These are phyloP conservation scores for Propithecus coquereli DNA, from an alignment of 2,113 vertebrate genomes.

Conservation along the genomic window DNA sequence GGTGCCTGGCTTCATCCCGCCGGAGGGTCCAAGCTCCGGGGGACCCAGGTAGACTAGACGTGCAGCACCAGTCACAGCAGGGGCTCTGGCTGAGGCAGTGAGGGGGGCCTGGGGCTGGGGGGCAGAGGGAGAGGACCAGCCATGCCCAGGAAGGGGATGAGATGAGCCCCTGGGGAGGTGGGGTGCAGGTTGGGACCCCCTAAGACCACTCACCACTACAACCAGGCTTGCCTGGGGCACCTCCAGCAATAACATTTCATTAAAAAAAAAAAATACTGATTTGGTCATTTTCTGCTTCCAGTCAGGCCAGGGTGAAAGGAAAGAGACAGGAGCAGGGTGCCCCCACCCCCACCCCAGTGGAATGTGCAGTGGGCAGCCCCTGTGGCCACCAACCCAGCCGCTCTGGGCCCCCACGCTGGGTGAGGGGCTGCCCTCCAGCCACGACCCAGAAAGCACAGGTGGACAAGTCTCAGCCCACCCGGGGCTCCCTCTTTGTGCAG, in stretches of 20 bases:
- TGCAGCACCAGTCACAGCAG: slow-evolving; percentile 79
- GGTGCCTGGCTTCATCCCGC: not conserved
- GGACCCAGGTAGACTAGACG: not conserved
- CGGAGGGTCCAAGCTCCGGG: slow-evolving; percentile 25
- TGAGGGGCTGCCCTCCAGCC: not conserved
- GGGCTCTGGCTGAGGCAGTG: slow-evolving; percentile 1
- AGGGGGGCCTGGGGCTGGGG: not conserved
- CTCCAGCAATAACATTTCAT: slow-evolving; percentile 17
- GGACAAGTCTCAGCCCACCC: not conserved
- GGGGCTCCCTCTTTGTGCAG: not conserved
- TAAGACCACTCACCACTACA: slow-evolving; percentile 66
- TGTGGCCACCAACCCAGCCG: not conserved
- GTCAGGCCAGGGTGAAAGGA: slow-evolving; percentile 58
- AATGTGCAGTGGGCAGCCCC: not conserved
- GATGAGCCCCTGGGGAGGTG: not conserved
- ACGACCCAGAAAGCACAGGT: not conserved
- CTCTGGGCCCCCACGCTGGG: not conserved
- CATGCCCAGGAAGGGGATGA: not conserved
- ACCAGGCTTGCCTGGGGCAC: slow-evolving; percentile 66
- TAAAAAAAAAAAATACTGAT: slow-evolving; percentile 82
- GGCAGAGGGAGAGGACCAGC: not conserved
- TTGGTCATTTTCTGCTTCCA: slow-evolving; percentile 81
- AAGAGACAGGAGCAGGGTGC: not conserved
- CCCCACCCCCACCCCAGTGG: too few species aligned
- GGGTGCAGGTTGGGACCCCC: not conserved